A percentile compares a stretch with the other conserved stretches of the same genome.
Evolutionary conservation across 2,797 vertebrate species (phyloP).

Genomic region (Decapterus maruadsi): DNA sequence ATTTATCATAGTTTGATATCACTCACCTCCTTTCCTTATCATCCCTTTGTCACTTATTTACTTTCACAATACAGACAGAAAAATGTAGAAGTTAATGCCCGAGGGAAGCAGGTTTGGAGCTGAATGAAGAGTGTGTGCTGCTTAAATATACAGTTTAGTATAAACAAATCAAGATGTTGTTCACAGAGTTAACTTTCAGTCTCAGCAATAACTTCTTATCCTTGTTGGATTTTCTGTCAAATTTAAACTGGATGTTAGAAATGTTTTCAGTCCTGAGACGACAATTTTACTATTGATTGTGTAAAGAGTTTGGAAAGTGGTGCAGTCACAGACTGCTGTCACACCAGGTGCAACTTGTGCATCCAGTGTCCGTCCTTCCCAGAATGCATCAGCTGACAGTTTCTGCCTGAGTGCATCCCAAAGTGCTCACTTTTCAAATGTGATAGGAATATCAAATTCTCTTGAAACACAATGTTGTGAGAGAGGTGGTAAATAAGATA

Average conservation of each 20-base stretch:
- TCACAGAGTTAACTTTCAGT: neutral
- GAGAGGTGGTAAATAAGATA: neutral
- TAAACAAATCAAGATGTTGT: neutral
- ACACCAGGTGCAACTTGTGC: neutral
- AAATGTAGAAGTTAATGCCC: neutral
- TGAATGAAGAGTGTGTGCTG: neutral
- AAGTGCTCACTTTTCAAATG: neutral
- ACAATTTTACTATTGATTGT: neutral
- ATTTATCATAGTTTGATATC: neutral
- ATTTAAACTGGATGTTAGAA: neutral
- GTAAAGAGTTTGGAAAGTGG: neutral
- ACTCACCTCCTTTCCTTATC: neutral
- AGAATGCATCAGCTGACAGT: conserved; percentile 7
- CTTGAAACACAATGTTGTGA: neutral
- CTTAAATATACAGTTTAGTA: neutral
- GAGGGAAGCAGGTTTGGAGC: neutral
- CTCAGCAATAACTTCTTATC: neutral
- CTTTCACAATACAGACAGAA: neutral
- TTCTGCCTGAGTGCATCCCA: conserved; percentile 21
- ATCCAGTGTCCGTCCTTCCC: neutral
- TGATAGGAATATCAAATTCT: neutral
- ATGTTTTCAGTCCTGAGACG: neutral
- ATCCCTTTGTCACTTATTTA: neutral
- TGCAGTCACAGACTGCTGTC: conserved; percentile 1
- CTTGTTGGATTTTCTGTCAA: neutral